phyloP scores from a whole-genome alignment of 2,113 vertebrate species.

The Candoia aspera region DNA sequence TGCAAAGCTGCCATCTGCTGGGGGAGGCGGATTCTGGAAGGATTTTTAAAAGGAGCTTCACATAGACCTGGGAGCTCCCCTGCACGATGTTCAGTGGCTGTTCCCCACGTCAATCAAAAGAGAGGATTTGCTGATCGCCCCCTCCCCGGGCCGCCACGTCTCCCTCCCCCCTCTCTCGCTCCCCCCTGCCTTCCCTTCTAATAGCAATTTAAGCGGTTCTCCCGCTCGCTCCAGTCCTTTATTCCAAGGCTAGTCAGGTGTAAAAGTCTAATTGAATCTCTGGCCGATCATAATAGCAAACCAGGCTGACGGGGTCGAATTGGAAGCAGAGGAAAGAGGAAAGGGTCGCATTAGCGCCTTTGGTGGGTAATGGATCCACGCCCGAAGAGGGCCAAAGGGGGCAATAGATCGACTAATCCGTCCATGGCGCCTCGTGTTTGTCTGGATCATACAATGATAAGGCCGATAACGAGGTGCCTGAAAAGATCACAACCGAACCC shows the following conservation, averaged over 20 bases:
- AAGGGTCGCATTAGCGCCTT: too few relatives aligned
- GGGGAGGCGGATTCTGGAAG: conserved; percentile 73
- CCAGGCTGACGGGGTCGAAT: conserved; percentile 10
- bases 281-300: conserved; percentile 35
- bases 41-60: conserved; percentile 89
- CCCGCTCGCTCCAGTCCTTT: conserved; percentile 46
- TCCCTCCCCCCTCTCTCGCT: conserved; percentile 34
- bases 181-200: neutral
- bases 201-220: conserved; percentile 6
- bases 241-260: conserved; percentile 63
- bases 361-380: neutral
- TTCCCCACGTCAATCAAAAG: conserved; percentile 84
- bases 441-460: neutral
- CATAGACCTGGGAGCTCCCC: conserved; percentile 73
- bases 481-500: neutral
- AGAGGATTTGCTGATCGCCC: conserved; percentile 30
- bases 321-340: neutral
- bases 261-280: conserved; percentile 64
- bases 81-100: conserved; percentile 77
- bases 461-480: neutral
- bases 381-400: neutral
- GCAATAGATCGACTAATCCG: neutral
- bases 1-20: conserved; percentile 83
- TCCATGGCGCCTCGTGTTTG: neutral
- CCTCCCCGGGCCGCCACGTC: conserved; percentile 15